Conservation (phyloP, 2,797 vertebrate species). For the Synaphobranchus kaupii region DNA sequence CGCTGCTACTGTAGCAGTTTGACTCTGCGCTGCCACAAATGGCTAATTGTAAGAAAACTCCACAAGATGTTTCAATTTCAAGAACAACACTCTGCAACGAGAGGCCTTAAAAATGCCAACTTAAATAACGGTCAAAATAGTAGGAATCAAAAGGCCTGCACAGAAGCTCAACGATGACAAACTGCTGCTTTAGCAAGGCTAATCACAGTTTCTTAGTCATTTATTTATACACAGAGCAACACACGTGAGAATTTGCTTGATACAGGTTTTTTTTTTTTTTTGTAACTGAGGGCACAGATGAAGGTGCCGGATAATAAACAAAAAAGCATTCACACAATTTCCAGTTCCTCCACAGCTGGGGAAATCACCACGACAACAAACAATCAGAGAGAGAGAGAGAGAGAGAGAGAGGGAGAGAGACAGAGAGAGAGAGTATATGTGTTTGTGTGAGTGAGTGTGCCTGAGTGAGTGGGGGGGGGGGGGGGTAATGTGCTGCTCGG, state of each 20-base stretch:
- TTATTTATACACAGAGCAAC: background rate
- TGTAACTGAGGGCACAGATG: background rate
- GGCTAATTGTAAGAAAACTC: background rate
- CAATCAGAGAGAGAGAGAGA: background rate
- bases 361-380: background rate
- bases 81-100: background rate
- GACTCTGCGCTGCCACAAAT: background rate
- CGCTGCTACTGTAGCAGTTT: no score
- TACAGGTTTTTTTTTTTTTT: background rate
- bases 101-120: background rate
- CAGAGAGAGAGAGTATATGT: background rate
- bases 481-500: background rate
- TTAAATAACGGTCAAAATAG: background rate
- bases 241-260: background rate
- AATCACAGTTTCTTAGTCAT: background rate
- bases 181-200: background rate
- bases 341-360: background rate
- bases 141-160: background rate
- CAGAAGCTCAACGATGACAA: background rate
- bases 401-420: background rate
- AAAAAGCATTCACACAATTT: background rate
- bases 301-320: background rate
- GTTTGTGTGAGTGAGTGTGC: constrained; percentile 3
- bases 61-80: background rate
- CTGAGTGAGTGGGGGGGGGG: constrained; percentile 25